Evolutionary conservation across 2,113 vertebrate genomes (phyloP).

Genomic region (Catharus fuscescens): DNA sequence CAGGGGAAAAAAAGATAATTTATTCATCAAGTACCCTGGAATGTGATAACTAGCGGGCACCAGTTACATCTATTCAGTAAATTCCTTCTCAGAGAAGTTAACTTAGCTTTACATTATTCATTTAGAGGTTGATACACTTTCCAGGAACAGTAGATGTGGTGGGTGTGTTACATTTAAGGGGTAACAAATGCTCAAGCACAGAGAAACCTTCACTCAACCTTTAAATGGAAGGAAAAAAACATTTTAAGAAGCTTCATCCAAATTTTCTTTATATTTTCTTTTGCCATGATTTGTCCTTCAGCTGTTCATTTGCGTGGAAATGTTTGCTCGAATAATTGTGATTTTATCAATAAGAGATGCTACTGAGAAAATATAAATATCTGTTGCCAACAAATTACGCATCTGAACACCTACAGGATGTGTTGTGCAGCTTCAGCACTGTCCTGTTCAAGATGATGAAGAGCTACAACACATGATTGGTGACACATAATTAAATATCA

Average conservation of each 20-base stretch:
- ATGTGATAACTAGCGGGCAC: conserved; percentile 28
- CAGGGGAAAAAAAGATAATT: neutral
- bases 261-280: neutral
- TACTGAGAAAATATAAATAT: neutral
- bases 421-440: neutral
- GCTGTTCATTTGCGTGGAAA: neutral
- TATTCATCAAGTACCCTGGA: conserved; percentile 6
- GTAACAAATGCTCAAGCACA: conserved; percentile 5
- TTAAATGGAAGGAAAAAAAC: neutral
- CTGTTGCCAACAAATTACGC: neutral
- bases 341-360: neutral
- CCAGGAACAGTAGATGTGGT: conserved; percentile 14
- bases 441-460: neutral
- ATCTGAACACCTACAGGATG: neutral
- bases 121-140: conserved; percentile 30
- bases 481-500: neutral
- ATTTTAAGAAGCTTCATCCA: neutral
- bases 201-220: neutral
- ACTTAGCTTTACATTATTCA: conserved; percentile 43
- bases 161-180: conserved; percentile 9
- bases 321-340: neutral
- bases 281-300: neutral
- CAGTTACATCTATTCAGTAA: conserved; percentile 12
- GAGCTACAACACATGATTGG: neutral
- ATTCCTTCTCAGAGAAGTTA: conserved; percentile 15